These are phyloP conservation scores for Esperia sulphurella DNA, from an alignment of 2,888 invertebrate genomes.

Conservation along the genomic window DNA sequence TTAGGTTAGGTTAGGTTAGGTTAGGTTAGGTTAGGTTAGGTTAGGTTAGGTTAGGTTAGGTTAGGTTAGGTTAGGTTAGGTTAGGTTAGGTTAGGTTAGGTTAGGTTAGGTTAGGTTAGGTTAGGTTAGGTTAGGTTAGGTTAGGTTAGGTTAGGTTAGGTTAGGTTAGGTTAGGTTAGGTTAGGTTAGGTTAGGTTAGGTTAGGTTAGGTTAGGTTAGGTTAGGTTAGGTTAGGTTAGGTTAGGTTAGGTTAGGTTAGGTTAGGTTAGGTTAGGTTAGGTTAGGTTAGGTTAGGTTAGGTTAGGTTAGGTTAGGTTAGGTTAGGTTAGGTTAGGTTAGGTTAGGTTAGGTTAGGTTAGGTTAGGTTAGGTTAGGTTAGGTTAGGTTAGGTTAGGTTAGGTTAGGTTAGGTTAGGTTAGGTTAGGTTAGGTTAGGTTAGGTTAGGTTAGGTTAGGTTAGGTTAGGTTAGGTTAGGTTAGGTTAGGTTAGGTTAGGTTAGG, in stretches of 20 bases:
- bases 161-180: slow-evolving; percentile 10
- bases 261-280: slow-evolving; percentile 15
- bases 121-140: slow-evolving; percentile 9
- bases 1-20: slow-evolving; percentile 13
- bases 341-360: slow-evolving; percentile 11
- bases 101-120: slow-evolving; percentile 9
- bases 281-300: too few relatives aligned
- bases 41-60: slow-evolving; percentile 12
- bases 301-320: slow-evolving; percentile 11
- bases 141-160: slow-evolving; percentile 10
- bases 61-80: slow-evolving; percentile 12
- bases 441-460: slow-evolving; percentile 14
- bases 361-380: slow-evolving; percentile 12
- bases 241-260: slow-evolving; percentile 15
- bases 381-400: slow-evolving; percentile 12
- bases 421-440: slow-evolving; percentile 14
- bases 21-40: slow-evolving; percentile 13
- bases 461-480: slow-evolving; percentile 13
- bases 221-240: slow-evolving; percentile 14
- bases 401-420: slow-evolving; percentile 14
- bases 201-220: slow-evolving; percentile 11
- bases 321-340: slow-evolving; percentile 10
- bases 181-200: slow-evolving; percentile 10
- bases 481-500: slow-evolving; percentile 12
- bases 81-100: slow-evolving; percentile 9